A percentile compares a stretch with the other conserved stretches of the same genome.
Evolutionary conservation across 30 jellyfish, hydroid and myxozoan genomes (phyloP).

Genomic region (Turritopsis rubra): DNA sequence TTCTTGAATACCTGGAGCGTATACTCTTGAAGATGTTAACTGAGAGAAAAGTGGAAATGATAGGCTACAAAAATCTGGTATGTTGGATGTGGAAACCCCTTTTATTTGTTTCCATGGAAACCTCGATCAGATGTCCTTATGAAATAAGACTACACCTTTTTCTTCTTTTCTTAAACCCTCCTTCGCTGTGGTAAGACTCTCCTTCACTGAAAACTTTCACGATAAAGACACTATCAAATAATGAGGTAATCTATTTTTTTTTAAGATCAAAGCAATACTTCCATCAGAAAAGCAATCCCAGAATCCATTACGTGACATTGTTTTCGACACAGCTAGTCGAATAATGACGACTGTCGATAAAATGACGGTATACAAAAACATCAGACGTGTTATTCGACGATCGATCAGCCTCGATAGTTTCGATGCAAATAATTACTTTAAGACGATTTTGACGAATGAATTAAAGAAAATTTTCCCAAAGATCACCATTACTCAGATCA

Average conservation of each 20-base stretch:
- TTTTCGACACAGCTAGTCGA: not conserved
- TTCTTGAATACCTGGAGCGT: not conserved
- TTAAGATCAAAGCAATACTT: not conserved
- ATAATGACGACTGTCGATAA: not conserved
- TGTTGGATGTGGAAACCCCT: not conserved
- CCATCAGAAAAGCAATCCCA: not conserved
- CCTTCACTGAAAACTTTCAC: not conserved
- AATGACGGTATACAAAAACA: not conserved
- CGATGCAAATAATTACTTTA: not conserved
- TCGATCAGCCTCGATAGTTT: not conserved
- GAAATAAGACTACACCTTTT: not conserved
- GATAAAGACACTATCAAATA: not conserved
- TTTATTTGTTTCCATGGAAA: not conserved
- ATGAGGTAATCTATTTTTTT: not conserved
- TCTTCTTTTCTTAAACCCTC: not conserved
- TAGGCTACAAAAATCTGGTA: not conserved
- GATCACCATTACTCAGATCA: not conserved
- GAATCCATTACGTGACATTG: constrained; percentile 6
- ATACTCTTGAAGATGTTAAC: not conserved
- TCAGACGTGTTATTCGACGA: not conserved
- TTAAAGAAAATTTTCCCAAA: not conserved
- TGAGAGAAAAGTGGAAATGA: constrained; percentile 7
- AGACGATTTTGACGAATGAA: not conserved
- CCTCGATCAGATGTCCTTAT: not conserved
- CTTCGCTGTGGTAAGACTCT: not conserved